These are phyloP conservation scores for Lasioglossum marginatum DNA, from an alignment of 2,888 invertebrate species.

Conservation along the genomic window DNA sequence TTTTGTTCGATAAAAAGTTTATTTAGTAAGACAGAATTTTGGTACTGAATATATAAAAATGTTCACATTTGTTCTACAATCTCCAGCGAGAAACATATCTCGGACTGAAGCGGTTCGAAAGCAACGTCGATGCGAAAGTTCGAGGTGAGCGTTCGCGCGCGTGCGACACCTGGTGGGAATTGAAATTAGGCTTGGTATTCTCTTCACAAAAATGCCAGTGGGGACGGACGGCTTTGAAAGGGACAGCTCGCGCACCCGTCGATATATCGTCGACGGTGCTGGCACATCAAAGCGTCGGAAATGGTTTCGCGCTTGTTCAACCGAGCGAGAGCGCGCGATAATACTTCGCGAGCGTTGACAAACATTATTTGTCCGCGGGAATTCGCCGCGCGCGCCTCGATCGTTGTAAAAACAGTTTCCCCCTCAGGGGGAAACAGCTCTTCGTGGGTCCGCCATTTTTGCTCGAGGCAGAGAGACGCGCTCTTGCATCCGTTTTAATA, in stretches of 20 bases:
- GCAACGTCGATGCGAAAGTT: not conserved
- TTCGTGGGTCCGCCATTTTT: not conserved
- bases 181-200: not conserved
- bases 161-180: not conserved
- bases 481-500: not conserved
- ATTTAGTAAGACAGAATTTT: not conserved
- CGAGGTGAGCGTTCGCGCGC: not conserved
- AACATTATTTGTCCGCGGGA: conserved; percentile 31
- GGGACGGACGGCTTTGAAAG: conserved; percentile 13
- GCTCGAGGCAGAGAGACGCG: not conserved
- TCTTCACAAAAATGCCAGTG: not conserved
- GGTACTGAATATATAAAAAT: not conserved
- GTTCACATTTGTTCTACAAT: not conserved
- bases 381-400: not conserved
- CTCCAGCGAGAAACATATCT: not conserved
- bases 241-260: not conserved
- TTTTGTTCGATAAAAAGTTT: not conserved
- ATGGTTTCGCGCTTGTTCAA: conserved; percentile 33
- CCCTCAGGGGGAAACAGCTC: not conserved
- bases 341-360: conserved; percentile 29
- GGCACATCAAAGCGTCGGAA: conserved; percentile 35
- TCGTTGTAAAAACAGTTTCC: not conserved
- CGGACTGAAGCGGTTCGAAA: not conserved
- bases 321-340: conserved; percentile 26
- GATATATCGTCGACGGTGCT: conserved; percentile 20